A percentile compares a stretch with the other conserved stretches of the same genome.
These are phyloP conservation scores for Hyla sarda DNA, from an alignment of 2,113 vertebrate species.

Conservation along the genomic window DNA sequence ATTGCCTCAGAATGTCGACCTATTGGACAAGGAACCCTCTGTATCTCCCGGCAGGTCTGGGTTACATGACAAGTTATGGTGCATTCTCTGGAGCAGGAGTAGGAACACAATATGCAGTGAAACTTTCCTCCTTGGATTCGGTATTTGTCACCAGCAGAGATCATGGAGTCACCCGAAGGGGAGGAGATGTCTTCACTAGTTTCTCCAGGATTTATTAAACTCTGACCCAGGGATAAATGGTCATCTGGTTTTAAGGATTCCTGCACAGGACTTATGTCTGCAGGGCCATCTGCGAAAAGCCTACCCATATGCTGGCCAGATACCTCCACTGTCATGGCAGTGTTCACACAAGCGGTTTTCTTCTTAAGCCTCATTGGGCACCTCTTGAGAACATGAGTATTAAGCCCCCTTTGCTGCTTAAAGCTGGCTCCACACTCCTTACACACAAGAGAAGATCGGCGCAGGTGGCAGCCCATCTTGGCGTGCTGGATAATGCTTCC, in stretches of 20 bases:
- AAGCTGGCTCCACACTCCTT: constrained; percentile 81
- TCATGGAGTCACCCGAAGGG: too few species aligned
- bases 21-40: constrained; percentile 64
- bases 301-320: not conserved
- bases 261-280: too few species aligned
- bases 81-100: constrained; percentile 78
- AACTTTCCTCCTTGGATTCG: constrained; percentile 77
- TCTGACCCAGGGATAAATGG: not conserved
- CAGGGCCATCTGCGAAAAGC: not conserved
- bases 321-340: constrained; percentile 36
- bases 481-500: constrained; percentile 78
- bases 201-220: too few species aligned
- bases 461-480: constrained; percentile 74
- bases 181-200: too few species aligned
- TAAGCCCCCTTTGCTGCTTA: constrained; percentile 87
- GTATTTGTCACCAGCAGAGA: constrained; percentile 65
- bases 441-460: constrained; percentile 74
- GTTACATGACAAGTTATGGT: constrained; percentile 81
- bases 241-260: not conserved
- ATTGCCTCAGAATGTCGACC: constrained; percentile 63
- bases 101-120: constrained; percentile 80
- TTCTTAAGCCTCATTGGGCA: constrained; percentile 76
- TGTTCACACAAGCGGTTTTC: constrained; percentile 64
- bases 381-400: constrained; percentile 84
- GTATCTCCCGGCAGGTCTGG: constrained; percentile 70